These are phyloP conservation scores for Hylaeus volcanicus DNA, from an alignment of 1,140 invertebrate species.

Conservation along the genomic window DNA sequence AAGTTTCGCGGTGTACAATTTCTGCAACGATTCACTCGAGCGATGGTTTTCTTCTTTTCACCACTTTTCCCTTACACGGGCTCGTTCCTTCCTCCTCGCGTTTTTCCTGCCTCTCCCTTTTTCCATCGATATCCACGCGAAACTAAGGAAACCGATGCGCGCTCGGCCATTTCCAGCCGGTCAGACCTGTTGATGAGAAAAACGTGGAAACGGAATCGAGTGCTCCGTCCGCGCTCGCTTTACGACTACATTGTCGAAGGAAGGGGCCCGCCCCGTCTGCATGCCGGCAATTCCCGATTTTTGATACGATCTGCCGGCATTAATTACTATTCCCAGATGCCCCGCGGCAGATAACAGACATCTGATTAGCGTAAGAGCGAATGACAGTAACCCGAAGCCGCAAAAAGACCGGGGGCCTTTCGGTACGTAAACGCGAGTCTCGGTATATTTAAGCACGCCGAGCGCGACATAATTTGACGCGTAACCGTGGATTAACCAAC, in stretches of 20 bases:
- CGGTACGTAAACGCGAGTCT: background rate
- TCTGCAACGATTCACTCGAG: background rate
- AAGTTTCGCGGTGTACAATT: background rate
- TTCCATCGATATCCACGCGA: background rate
- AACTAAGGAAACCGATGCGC: background rate
- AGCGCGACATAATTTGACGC: conserved; percentile 16
- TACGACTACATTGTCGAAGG: background rate
- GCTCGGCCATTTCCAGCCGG: background rate
- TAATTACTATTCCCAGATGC: conserved; percentile 32
- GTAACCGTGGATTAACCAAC: background rate
- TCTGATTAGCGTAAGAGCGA: conserved; percentile 12
- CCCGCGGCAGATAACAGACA: conserved; percentile 19
- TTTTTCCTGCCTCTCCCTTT: background rate
- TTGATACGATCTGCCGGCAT: conserved; percentile 24
- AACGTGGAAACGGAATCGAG: conserved; percentile 26
- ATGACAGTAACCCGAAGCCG: conserved; percentile 18
- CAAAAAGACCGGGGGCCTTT: background rate
- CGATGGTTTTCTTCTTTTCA: background rate
- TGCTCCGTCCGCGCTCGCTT: background rate
- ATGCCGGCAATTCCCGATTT: conserved; percentile 4
- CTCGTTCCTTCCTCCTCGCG: background rate
- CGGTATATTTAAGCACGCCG: conserved; percentile 14
- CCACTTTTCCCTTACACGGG: background rate
- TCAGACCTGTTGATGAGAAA: conserved; percentile 15
- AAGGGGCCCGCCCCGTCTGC: background rate